Conservation (phyloP, 2,113 vertebrate genomes). For the Cyanoliseus patagonus region DNA sequence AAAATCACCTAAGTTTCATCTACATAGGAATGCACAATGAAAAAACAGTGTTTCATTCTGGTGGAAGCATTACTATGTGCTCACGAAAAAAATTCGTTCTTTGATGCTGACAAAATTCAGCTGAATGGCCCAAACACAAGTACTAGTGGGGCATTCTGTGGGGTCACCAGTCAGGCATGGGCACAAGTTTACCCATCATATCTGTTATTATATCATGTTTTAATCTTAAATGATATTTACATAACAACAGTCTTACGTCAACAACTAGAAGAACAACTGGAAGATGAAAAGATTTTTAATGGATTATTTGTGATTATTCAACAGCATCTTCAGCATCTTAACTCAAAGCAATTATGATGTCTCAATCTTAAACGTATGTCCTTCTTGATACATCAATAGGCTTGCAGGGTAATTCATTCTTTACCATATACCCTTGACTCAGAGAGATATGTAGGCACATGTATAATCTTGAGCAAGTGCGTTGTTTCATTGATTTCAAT, state of each 20-base stretch:
- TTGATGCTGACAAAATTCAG: background rate
- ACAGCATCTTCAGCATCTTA: background rate
- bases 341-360: background rate
- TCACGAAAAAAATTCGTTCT: background rate
- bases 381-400: background rate
- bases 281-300: conserved; percentile 17
- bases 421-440: background rate
- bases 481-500: background rate
- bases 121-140: background rate
- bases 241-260: background rate
- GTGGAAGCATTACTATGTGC: background rate
- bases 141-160: background rate
- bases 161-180: background rate
- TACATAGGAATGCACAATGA: background rate
- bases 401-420: background rate
- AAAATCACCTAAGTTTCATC: background rate
- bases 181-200: background rate
- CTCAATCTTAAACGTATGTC: background rate
- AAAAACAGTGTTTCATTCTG: background rate
- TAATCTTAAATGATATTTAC: background rate
- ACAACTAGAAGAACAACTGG: background rate
- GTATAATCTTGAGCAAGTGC: background rate
- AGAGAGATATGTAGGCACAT: conserved; percentile 10
- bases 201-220: background rate
- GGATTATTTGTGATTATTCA: background rate